A percentile compares a stretch with the other conserved stretches of the same genome.
These are phyloP conservation scores for Kobus ellipsiprymnus DNA, from an alignment of 2,113 vertebrate genomes.

Conservation along the genomic window DNA sequence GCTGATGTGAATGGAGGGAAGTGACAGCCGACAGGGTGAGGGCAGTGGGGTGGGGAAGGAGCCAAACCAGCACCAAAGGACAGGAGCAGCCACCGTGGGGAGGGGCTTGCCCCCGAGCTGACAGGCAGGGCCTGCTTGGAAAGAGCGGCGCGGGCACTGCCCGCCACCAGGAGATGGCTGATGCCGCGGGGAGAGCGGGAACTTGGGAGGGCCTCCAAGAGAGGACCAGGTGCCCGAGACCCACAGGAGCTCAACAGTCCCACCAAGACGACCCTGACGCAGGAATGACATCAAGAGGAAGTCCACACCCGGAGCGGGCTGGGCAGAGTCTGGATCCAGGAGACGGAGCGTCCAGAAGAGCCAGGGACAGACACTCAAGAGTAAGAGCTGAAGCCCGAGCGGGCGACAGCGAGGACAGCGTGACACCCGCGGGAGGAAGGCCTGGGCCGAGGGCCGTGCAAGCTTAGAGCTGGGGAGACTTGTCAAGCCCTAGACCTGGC, in stretches of 20 bases:
- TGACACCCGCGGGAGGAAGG: neutral
- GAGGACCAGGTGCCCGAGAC: neutral
- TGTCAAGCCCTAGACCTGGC: neutral
- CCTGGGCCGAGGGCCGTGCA: neutral
- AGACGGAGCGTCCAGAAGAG: neutral
- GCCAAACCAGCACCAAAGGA: neutral
- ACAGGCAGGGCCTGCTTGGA: neutral
- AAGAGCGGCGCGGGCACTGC: neutral
- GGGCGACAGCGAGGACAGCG: neutral
- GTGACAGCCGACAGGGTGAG: fast-evolving
- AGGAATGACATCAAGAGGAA: neutral
- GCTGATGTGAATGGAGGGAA: neutral
- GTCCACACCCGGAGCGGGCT: neutral
- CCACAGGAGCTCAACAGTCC: neutral
- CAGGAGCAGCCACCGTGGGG: neutral
- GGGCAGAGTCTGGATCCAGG: neutral
- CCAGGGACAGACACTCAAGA: neutral
- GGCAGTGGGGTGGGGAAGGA: neutral
- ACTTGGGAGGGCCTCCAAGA: neutral
- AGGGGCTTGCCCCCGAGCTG: neutral
- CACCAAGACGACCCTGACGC: neutral
- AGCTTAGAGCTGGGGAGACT: neutral
- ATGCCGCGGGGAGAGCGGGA: too few species aligned
- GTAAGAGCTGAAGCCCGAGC: neutral
- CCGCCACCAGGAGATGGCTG: neutral